Percentiles rank a stretch among this genome's conserved stretches.
These are phyloP conservation scores for Neopipo cinnamomea DNA, from an alignment of 2,113 vertebrate genomes.

Conservation along the genomic window DNA sequence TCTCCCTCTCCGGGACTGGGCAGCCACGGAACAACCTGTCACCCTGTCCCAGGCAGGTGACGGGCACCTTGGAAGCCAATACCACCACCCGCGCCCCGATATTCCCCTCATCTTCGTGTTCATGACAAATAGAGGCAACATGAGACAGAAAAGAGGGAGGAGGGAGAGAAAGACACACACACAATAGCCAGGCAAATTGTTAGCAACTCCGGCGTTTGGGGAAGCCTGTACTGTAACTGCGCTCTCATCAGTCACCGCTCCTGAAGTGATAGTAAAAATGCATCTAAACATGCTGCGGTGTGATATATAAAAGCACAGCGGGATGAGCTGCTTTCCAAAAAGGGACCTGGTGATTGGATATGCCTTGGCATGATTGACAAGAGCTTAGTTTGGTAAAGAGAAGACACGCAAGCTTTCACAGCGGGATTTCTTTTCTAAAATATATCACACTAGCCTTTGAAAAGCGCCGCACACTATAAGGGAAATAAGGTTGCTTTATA, in stretches of 20 bases:
- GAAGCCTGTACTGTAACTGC: slow-evolving; percentile 72
- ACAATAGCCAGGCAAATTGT: slow-evolving; percentile 62
- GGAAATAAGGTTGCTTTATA: slow-evolving; percentile 81
- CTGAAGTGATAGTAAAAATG: slow-evolving; percentile 93
- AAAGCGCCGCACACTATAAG: slow-evolving; percentile 86
- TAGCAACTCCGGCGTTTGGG: slow-evolving; percentile 53
- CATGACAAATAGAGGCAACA: slow-evolving; percentile 17
- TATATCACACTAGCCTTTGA: slow-evolving; percentile 95
- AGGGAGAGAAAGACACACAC: neutral
- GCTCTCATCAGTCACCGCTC: slow-evolving; percentile 91
- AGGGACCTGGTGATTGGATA: slow-evolving; percentile 93
- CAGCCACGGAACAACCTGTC: slow-evolving; percentile 68
- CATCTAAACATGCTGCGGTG: slow-evolving; percentile 95
- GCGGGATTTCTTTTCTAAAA: slow-evolving; percentile 95
- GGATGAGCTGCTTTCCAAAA: slow-evolving; percentile 94
- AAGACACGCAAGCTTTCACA: slow-evolving; percentile 96
- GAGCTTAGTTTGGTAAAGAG: slow-evolving; percentile 96
- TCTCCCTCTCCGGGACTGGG: slow-evolving; percentile 69
- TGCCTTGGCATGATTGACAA: slow-evolving; percentile 91
- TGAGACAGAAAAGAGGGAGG: slow-evolving; percentile 3
- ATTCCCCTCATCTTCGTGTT: slow-evolving; percentile 55
- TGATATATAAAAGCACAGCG: slow-evolving; percentile 99
- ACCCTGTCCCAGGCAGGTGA: slow-evolving; percentile 65
- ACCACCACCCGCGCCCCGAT: slow-evolving; percentile 24
- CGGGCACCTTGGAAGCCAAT: slow-evolving; percentile 59